Conservation (phyloP, 2,888 invertebrate species). For the Parnassius glacialis region DNA sequence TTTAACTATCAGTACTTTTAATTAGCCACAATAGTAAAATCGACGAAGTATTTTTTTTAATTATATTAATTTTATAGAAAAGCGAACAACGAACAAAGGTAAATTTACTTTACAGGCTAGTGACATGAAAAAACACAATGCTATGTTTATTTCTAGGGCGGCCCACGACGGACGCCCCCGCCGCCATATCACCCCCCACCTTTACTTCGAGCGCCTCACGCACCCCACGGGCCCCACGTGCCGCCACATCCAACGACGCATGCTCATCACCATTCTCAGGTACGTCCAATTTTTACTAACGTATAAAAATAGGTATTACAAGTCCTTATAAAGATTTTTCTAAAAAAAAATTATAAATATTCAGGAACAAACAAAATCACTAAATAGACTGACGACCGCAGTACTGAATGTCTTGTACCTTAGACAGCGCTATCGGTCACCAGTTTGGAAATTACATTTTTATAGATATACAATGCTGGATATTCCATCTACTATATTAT, state of each 20-base stretch:
- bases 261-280: slow-evolving; percentile 60
- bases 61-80: slow-evolving; percentile 20
- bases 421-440: neutral
- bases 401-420: too few species aligned
- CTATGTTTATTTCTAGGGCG: slow-evolving; percentile 68
- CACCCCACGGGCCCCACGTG: slow-evolving; percentile 29
- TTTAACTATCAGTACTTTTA: neutral
- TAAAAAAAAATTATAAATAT: too few species aligned
- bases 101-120: slow-evolving; percentile 29
- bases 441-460: too few species aligned
- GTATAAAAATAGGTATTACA: slow-evolving; percentile 2
- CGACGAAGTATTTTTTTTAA: neutral
- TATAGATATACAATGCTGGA: too few species aligned
- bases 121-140: slow-evolving; percentile 32
- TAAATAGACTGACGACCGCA: too few species aligned
- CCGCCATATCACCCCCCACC: slow-evolving; percentile 87
- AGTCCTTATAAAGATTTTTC: slow-evolving; percentile 13
- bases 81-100: neutral
- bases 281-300: slow-evolving; percentile 30
- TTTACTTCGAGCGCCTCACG: slow-evolving; percentile 57
- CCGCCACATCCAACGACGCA: slow-evolving; percentile 50
- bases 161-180: slow-evolving; percentile 86
- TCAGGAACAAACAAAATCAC: too few species aligned
- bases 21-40: neutral
- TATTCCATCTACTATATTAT: too few species aligned